Conservation (phyloP, 2,113 vertebrate species). For the Plecturocebus donacophilus region DNA sequence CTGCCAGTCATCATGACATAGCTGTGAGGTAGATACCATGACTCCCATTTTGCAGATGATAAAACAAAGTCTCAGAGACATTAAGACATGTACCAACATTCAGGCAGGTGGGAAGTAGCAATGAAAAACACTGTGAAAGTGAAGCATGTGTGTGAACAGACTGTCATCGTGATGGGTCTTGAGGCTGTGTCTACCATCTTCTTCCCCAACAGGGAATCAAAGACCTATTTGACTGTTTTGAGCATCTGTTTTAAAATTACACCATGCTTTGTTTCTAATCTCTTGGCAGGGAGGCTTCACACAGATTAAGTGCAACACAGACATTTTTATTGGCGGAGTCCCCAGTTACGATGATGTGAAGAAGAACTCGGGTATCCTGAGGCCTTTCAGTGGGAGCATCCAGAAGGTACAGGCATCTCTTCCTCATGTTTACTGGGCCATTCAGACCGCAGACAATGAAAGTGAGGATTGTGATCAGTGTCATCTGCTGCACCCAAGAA, state of each 20-base stretch:
- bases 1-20: rapidly evolving
- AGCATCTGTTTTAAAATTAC: neutral
- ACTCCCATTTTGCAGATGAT: neutral
- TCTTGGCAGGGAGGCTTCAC: conserved; percentile 94
- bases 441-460: neutral
- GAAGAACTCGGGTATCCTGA: conserved; percentile 88
- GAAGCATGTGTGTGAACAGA: neutral
- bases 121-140: neutral
- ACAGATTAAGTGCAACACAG: conserved; percentile 96
- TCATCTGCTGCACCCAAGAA: neutral
- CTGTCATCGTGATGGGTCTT: no score
- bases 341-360: conserved; percentile 92
- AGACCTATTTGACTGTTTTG: neutral
- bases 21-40: neutral
- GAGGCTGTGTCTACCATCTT: neutral
- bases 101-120: neutral
- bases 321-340: conserved; percentile 94
- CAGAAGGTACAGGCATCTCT: conserved; percentile 88
- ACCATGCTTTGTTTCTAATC: neutral
- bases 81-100: no score
- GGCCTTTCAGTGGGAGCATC: conserved; percentile 93
- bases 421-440: neutral
- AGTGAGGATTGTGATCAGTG: rapidly evolving
- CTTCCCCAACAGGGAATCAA: neutral
- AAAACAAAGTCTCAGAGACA: neutral